Base-by-base conservation (phyloP, 2,888 invertebrate species). In the Salticus scenicus region DNA sequence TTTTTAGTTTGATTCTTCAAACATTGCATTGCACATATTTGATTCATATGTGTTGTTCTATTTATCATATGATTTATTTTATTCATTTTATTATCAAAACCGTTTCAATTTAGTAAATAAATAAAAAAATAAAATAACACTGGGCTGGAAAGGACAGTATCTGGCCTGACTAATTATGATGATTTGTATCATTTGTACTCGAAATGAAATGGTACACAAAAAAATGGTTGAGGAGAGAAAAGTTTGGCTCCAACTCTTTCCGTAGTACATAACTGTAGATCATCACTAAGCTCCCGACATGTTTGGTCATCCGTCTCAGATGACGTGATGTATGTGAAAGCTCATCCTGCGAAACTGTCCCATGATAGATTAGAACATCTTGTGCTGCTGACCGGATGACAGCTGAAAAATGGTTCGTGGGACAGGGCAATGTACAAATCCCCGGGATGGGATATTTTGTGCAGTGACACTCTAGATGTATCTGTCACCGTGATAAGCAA, bases 311-410 rank as follows among this genome's bases (percentile, higher is more conserved):
- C 57, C 57, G 57, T 57, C 57, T 24, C 24, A 24, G 57, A 57
- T 57, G 57, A 57, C 57, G 12, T 57, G 57, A 57, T 57, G 57
- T 57, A 57, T 57, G 57, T 57, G 17, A 4, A 37, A 7, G 24
- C 4, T 57, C 24, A 4, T 20, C 14, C 57, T 24, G 57, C 51
- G 47, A 47, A 71, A 47, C 71, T 41, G 80, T 70, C 79, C 47
- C 37, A 75, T 82, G 82, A 82, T 82, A 82, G 82, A 82, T 82
- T 82, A 47, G 75, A 71, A 75, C 82, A 75, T 82, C 82, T 82
- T 74, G 57, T 81, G 37, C 73, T 66, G 63, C 81, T 67, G 77
- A 67, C 77, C 72, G 71, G 57, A 72, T 77, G 77, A 83, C 83
- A 83, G 83, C 72, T 83, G 83, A 83, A 57, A 83, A 83, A 83